These are phyloP conservation scores for Beaufortia kweichowensis DNA, from an alignment of 2,113 vertebrate species.

Conservation along the genomic window DNA sequence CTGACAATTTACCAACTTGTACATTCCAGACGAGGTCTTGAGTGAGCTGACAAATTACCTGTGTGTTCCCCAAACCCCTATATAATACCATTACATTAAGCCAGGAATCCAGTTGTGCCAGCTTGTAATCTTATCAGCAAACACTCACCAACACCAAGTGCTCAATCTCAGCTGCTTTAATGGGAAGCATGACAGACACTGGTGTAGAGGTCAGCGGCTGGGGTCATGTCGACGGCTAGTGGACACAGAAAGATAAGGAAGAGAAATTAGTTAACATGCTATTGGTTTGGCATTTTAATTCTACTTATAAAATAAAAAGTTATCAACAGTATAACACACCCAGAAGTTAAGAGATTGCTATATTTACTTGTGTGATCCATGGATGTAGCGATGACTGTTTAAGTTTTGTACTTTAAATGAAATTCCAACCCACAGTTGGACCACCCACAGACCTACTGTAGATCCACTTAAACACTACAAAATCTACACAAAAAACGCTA, in stretches of 20 bases:
- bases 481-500: no score
- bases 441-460: neutral
- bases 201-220: constrained; percentile 28
- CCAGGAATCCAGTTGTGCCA: constrained; percentile 20
- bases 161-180: constrained; percentile 58
- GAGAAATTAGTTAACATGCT: constrained; percentile 20
- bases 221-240: constrained; percentile 58
- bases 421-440: neutral
- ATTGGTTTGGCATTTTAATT: neutral
- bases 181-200: neutral
- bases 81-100: constrained; percentile 21
- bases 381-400: neutral
- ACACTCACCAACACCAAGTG: constrained; percentile 69
- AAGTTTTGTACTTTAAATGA: neutral
- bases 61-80: constrained; percentile 37
- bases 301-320: neutral
- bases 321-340: no score
- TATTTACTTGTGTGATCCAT: neutral
- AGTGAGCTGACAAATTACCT: constrained; percentile 45
- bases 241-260: constrained; percentile 31
- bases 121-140: constrained; percentile 69
- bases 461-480: no score
- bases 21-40: constrained; percentile 49
- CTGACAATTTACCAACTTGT: constrained; percentile 44
- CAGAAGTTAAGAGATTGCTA: neutral